phyloP scores from a whole-genome alignment of 2,888 invertebrate genomes.

The Lamproptera curius region DNA sequence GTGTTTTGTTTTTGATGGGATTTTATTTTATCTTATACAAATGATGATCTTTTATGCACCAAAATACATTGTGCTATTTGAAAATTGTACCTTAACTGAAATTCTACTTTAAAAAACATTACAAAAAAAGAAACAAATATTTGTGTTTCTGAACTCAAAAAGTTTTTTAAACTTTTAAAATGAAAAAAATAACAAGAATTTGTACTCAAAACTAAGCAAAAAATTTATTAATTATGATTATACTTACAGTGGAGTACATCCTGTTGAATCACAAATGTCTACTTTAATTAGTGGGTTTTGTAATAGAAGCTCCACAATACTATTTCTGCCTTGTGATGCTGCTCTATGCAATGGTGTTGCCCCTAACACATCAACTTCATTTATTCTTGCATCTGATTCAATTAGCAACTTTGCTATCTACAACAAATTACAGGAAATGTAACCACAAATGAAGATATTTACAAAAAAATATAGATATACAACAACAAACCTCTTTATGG shows the following conservation, averaged over 20 bases:
- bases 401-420: conserved; percentile 84
- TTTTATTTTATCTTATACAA: too few relatives aligned
- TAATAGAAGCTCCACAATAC: conserved; percentile 84
- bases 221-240: conserved; percentile 22
- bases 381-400: conserved; percentile 80
- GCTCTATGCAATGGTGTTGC: conserved; percentile 81
- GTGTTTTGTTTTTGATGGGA: too few relatives aligned
- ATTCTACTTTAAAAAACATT: too few relatives aligned
- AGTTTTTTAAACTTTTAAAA: too few relatives aligned
- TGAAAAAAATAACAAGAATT: not conserved
- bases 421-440: conserved; percentile 21
- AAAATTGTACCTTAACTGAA: too few relatives aligned
- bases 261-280: conserved; percentile 82
- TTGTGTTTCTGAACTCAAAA: too few relatives aligned
- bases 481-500: conserved; percentile 79
- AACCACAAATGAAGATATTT: not conserved
- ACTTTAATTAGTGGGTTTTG: conserved; percentile 72
- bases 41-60: too few relatives aligned
- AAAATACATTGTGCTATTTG: too few relatives aligned
- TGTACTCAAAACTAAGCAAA: not conserved
- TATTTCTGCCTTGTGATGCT: conserved; percentile 88
- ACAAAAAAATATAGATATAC: not conserved
- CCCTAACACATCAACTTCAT: conserved; percentile 80
- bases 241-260: conserved; percentile 86
- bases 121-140: too few relatives aligned